Percentiles rank a stretch among this genome's conserved stretches.
Evolutionary conservation across 2,113 vertebrate species (phyloP).

Genomic region (Coryphaenoides rupestris): DNA sequence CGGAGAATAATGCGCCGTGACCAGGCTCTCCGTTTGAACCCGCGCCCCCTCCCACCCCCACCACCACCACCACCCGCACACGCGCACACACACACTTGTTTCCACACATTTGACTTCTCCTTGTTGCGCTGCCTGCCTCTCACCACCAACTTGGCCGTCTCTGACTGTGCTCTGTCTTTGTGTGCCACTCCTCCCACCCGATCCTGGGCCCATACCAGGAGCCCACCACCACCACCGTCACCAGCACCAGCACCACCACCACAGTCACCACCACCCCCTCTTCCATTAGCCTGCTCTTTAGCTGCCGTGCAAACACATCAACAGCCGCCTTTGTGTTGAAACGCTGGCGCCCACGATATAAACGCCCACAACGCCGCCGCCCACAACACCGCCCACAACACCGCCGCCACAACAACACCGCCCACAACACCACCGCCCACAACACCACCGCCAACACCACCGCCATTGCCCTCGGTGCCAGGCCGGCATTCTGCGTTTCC

Average conservation of each 20-base stretch:
- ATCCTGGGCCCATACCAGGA: background rate
- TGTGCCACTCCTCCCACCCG: background rate
- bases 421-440: background rate
- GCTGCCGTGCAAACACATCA: background rate
- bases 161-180: background rate
- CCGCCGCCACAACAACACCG: constrained; percentile 9
- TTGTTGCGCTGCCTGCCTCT: background rate
- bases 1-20: background rate
- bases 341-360: background rate
- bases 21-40: constrained; percentile 5
- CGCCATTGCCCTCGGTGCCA: background rate
- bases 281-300: constrained; percentile 3
- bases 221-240: background rate
- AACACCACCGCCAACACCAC: constrained; percentile 5
- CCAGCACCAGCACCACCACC: no score
- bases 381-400: constrained; percentile 11
- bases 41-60: background rate
- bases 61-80: no score
- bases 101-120: background rate
- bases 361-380: constrained; percentile 8
- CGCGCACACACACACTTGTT: no score
- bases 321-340: background rate
- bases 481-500: background rate
- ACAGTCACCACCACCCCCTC: no score
- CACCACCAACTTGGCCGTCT: background rate